phyloP scores from a whole-genome alignment of 1,140 invertebrate species.

The Lethrus apterus region DNA sequence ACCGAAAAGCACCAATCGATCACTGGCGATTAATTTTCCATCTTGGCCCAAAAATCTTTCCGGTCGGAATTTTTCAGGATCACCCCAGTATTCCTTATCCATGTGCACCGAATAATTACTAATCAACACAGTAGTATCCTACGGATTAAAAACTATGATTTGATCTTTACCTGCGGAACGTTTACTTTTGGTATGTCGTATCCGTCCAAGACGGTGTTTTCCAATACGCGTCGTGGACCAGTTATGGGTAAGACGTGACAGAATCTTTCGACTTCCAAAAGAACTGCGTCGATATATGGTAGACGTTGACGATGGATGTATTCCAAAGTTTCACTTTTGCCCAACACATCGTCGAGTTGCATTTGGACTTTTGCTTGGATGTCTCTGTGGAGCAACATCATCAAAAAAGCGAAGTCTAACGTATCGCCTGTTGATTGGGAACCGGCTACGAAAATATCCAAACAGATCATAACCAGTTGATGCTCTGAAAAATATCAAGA shows the following conservation, averaged over 20 bases:
- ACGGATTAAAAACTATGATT: conserved; percentile 48
- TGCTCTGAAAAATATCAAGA: conserved; percentile 43
- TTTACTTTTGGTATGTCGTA: conserved; percentile 58
- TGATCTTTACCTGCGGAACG: background rate
- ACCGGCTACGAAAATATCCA: conserved; percentile 65
- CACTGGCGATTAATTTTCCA: conserved; percentile 48
- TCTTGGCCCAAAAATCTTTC: conserved; percentile 60
- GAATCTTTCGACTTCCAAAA: conserved; percentile 54
- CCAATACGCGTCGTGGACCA: conserved; percentile 57
- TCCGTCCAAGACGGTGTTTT: conserved; percentile 50
- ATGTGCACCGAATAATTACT: conserved; percentile 62
- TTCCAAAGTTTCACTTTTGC: conserved; percentile 33
- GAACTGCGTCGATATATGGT: conserved; percentile 53
- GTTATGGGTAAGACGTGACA: conserved; percentile 53
- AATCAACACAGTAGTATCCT: conserved; percentile 60
- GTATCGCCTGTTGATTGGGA: conserved; percentile 63
- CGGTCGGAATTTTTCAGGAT: conserved; percentile 61
- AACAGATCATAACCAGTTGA: conserved; percentile 56
- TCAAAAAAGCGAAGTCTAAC: conserved; percentile 53
- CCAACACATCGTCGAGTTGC: conserved; percentile 63
- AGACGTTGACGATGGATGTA: conserved; percentile 39
- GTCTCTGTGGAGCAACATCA: conserved; percentile 56
- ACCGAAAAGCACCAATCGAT: conserved; percentile 63
- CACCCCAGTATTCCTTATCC: conserved; percentile 58
- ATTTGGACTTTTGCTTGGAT: conserved; percentile 56